Conservation (phyloP, 2,797 vertebrate species). For the Microctenopoma lineatum region DNA sequence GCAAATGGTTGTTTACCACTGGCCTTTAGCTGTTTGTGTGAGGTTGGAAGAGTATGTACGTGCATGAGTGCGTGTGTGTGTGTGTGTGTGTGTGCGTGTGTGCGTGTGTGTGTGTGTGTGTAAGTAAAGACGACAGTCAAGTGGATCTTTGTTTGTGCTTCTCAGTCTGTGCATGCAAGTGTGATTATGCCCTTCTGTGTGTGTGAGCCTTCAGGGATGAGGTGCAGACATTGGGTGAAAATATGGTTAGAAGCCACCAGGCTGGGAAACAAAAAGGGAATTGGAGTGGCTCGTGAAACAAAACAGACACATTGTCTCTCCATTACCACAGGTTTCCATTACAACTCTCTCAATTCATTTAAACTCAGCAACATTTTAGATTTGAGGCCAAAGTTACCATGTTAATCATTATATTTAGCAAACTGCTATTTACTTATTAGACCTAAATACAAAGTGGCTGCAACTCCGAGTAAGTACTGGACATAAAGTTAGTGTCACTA, state of each 20-base stretch:
- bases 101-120: background rate
- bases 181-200: background rate
- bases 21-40: conserved; percentile 47
- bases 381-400: too few relatives aligned
- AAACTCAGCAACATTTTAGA: too few relatives aligned
- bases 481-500: background rate
- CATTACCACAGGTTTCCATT: too few relatives aligned
- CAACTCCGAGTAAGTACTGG: too few relatives aligned
- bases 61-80: conserved; percentile 7
- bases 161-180: background rate
- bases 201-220: conserved; percentile 44
- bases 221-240: conserved; percentile 55
- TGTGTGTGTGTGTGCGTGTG: background rate
- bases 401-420: background rate
- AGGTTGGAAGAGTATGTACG: conserved; percentile 10
- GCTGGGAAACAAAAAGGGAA: conserved; percentile 63
- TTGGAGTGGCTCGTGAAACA: conserved; percentile 62
- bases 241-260: conserved; percentile 65
- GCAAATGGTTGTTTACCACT: conserved; percentile 57
- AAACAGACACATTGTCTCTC: conserved; percentile 37
- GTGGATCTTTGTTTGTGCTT: conserved; percentile 5
- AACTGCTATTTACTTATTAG: conserved; percentile 3
- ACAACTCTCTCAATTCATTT: too few relatives aligned
- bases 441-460: too few relatives aligned
- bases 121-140: background rate